Evolutionary conservation across 2,113 vertebrate genomes (phyloP), one percentile per base, ranked within the genome.

Genomic region (Tachysurus vachellii): DNA sequence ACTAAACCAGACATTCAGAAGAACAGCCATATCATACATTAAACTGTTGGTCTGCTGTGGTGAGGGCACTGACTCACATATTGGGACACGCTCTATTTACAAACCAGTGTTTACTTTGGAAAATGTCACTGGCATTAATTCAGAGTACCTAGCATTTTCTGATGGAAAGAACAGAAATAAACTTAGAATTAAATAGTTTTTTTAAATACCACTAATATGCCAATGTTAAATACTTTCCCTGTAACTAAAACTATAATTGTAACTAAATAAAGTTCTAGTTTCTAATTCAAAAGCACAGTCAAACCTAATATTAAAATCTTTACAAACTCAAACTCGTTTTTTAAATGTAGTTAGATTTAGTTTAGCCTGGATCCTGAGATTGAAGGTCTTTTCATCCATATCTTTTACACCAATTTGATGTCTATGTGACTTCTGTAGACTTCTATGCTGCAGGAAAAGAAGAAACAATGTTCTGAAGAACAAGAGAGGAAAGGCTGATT

Each of bases 81-180:
- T 12, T 23, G 57, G 53, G 36, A 61, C 84, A 53, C 13, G 3
- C 12, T 3, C 1, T 70, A 61, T 50, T 62, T 14, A 16, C 50
- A 44, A 59, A 82, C 61, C 64, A 82, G 3, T 56, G 80, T 86
- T 86, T 71, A 86, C 53, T 26, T 79, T 28, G 4, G 28, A 36
- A 17, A 36, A 19, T 64, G 36, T n/a, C 42, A 47, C 2, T 42
- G 44, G 12, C 57, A 85, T 31, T 23, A 28, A 19, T 68, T 80
- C 21, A 56, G 21, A 26, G 4, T 31, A 23, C 10, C 53, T n/a
- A 42, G 42, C 50, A 66, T 31, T 53, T 26, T 31, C 59, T 59
- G 3, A 76, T 23, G 36, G 10, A 47, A 13, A 61, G 19, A 57
- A 57, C 11, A 36, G 17, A 54, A 4, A 70, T 1, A 6, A 50